A percentile compares a stretch with the other conserved stretches of the same genome.
Conservation (phyloP, 2,797 vertebrate species). For the Halcyon badia region DNA sequence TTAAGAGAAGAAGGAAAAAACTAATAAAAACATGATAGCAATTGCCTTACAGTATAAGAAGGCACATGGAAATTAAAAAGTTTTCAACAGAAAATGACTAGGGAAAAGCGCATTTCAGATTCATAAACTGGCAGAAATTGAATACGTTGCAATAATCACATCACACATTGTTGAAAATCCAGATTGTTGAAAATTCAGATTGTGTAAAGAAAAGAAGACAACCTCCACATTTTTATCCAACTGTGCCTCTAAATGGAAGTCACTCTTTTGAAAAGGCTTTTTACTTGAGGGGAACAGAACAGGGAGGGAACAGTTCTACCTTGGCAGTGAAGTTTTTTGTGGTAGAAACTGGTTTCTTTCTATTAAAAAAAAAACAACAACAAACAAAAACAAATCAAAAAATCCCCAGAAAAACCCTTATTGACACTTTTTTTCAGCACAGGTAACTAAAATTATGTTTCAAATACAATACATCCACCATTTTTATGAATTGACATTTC, state of each 20-base stretch:
- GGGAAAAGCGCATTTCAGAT: background rate
- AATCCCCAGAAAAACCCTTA: background rate
- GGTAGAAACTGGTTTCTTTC: background rate
- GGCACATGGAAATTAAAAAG: background rate
- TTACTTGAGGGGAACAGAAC: background rate
- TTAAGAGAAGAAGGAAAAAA: background rate
- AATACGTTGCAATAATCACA: background rate
- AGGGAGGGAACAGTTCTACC: background rate
- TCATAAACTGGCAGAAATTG: background rate
- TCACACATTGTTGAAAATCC: background rate
- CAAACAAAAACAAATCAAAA: too few species aligned
- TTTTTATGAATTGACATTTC: background rate
- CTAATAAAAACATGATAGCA: background rate
- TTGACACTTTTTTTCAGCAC: background rate
- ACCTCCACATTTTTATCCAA: background rate
- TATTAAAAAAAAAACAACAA: background rate
- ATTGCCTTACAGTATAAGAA: background rate
- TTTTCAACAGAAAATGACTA: background rate
- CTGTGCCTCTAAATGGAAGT: background rate
- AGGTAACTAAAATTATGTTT: background rate
- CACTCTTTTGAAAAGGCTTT: background rate
- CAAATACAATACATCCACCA: background rate
- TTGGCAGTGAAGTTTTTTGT: background rate
- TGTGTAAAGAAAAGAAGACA: background rate
- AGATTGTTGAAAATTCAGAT: background rate